Evolutionary conservation across 2,888 invertebrate genomes (phyloP).

Genomic region (Calameuta idolon): DNA sequence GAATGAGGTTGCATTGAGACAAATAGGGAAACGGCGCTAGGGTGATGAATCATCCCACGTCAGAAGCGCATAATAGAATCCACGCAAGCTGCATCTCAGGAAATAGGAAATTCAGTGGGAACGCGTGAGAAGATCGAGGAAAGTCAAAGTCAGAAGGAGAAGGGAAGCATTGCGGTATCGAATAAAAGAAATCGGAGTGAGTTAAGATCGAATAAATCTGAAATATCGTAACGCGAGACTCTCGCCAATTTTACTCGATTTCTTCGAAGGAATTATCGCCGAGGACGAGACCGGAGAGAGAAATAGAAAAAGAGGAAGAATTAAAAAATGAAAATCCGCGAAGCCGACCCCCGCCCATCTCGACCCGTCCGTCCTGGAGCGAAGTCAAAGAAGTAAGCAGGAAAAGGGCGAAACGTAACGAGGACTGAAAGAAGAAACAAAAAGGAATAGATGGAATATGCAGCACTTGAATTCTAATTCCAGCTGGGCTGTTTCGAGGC

Average conservation of each 20-base stretch:
- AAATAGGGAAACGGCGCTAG: slow-evolving; percentile 57
- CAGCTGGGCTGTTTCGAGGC: slow-evolving; percentile 24
- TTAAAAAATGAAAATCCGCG: not conserved
- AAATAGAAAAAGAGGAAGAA: not conserved
- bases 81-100: not conserved
- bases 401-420: slow-evolving; percentile 16
- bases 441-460: slow-evolving; percentile 16
- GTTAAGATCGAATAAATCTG: not conserved
- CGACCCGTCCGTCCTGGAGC: not conserved
- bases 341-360: not conserved
- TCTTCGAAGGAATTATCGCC: not conserved
- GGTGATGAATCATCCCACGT: slow-evolving; percentile 57
- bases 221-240: not conserved
- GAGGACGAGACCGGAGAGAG: not conserved
- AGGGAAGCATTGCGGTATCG: not conserved
- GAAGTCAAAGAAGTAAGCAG: not conserved
- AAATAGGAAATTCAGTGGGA: not conserved
- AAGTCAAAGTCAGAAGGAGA: not conserved
- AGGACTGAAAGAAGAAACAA: slow-evolving; percentile 5
- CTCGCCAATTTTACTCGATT: not conserved
- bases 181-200: not conserved
- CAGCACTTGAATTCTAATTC: slow-evolving; percentile 39
- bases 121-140: not conserved
- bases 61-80: slow-evolving; percentile 47
- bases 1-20: slow-evolving; percentile 55